Conservation (phyloP, 2,797 vertebrate species). For the Dicrostonyx torquatus region DNA sequence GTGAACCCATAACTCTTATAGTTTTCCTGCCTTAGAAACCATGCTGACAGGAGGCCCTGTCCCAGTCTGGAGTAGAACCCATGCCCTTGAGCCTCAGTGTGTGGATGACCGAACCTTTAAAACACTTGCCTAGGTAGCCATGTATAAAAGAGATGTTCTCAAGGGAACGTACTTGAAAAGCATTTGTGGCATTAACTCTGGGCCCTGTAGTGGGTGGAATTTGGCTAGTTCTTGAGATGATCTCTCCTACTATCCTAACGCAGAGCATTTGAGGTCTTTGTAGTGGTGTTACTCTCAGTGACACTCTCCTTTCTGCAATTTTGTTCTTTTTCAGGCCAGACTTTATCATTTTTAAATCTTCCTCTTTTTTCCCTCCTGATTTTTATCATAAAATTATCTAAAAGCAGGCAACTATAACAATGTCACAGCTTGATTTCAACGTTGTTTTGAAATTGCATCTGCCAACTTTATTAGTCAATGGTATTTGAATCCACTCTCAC, state of each 20-base stretch:
- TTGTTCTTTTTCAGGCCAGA: neutral
- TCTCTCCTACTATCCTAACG: neutral
- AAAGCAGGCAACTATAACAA: neutral
- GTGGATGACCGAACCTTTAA: neutral
- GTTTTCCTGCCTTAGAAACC: neutral
- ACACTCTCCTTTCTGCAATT: neutral
- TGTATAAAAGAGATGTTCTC: neutral
- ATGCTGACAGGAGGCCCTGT: neutral
- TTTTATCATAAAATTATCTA: neutral
- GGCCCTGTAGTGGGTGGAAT: neutral
- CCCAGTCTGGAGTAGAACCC: neutral
- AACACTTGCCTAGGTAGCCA: neutral
- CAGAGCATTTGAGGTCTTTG: too few species aligned
- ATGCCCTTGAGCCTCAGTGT: neutral
- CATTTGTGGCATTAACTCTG: neutral
- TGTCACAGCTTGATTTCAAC: neutral
- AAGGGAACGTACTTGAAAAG: neutral
- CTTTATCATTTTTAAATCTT: neutral
- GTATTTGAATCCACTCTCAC: neutral
- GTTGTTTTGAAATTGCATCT: neutral
- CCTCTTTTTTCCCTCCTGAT: neutral
- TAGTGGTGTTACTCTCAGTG: neutral
- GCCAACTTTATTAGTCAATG: neutral
- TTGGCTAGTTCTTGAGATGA: neutral
- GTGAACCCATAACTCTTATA: neutral